Base-by-base conservation (phyloP, 2,888 invertebrate species). In the Octonoba sinensis region DNA sequence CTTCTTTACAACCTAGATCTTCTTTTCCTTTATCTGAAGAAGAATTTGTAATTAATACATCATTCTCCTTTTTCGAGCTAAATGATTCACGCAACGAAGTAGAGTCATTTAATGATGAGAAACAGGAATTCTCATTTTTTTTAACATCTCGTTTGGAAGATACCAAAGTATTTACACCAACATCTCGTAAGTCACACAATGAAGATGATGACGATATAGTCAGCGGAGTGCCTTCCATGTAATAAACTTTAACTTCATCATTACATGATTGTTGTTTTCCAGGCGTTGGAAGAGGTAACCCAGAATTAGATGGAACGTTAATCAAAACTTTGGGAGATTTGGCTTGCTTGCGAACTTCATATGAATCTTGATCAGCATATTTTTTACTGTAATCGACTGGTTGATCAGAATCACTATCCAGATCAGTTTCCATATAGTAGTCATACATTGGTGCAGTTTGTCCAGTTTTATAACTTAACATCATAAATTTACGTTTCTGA, bases 151-250 rank as follows among this genome's bases (percentile, higher is more conserved):
- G 36, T 11, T 36, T 36, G 36, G 36, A 36, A 2, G 36, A 36
- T 36, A 36, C 11, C 11, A 36, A 36, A 3, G 27, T 27, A 36
- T 8, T 65, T 15, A 49, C 13, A 20, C 69, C 62, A 47, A 74
- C n/a, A 20, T 87, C 87, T 24, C 87, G 85, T 49, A 97, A 90
- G 89, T 97, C 96, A 0, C 94, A 95, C 90, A 96, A 93, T 0
- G 96, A 96, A 0, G 96, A 96, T 0, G 96, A 95, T 15, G 94
- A 95, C 0, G 96, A 96, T 88, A 96, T 94, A 86, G 93, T 93
- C 0, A 94, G 93, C 0, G 96, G 96, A 0, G 97, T 96, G 22
- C 95, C 97, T 89, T 97, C 97, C 0, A 96, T 96, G 87, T 94
- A 96, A 88, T 96, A 97, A 69, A 95, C 96, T 88, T 95, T 95